A percentile compares a stretch with the other conserved stretches of the same genome.
phyloP scores from a whole-genome alignment of 2,888 invertebrate genomes.

The Protula sp. region DNA sequence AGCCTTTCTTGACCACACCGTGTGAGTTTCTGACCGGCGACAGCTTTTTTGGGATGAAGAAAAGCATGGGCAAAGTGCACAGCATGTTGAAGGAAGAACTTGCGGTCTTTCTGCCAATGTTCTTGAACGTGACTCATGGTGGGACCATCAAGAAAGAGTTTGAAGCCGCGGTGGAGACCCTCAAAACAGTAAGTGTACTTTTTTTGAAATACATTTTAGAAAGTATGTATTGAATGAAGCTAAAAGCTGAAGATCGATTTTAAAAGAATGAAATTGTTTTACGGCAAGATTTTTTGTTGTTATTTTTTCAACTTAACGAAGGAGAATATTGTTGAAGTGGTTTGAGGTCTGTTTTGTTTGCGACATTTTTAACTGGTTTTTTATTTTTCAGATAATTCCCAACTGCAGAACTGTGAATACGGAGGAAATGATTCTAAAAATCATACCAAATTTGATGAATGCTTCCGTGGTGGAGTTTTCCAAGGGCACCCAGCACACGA shows the following conservation, averaged over 20 bases:
- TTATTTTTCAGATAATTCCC: neutral
- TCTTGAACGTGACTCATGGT: constrained; percentile 34
- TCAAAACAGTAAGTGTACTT: constrained; percentile 17
- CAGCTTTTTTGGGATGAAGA: constrained; percentile 35
- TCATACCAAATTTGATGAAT: constrained; percentile 40
- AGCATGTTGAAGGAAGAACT: constrained; percentile 40
- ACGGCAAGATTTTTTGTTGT: no score
- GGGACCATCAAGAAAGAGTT: constrained; percentile 29
- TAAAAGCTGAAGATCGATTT: no score
- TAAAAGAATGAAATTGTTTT: no score
- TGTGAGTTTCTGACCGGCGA: constrained; percentile 36
- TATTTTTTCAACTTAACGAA: no score
- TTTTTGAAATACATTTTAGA: no score
- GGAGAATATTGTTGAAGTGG: no score
- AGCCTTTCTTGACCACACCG: constrained; percentile 37
- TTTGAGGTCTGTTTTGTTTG: no score
- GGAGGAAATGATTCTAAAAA: constrained; percentile 34
- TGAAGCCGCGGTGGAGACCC: constrained; percentile 29
- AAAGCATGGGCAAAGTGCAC: constrained; percentile 32
- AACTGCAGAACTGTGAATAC: neutral
- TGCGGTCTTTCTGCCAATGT: constrained; percentile 36
- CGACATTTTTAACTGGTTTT: no score
- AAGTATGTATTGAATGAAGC: no score
- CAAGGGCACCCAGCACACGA: constrained; percentile 42
- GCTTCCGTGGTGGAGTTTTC: constrained; percentile 42